Evolutionary conservation across 1,140 invertebrate genomes (phyloP).

Genomic region (Bombus soroeensis): DNA sequence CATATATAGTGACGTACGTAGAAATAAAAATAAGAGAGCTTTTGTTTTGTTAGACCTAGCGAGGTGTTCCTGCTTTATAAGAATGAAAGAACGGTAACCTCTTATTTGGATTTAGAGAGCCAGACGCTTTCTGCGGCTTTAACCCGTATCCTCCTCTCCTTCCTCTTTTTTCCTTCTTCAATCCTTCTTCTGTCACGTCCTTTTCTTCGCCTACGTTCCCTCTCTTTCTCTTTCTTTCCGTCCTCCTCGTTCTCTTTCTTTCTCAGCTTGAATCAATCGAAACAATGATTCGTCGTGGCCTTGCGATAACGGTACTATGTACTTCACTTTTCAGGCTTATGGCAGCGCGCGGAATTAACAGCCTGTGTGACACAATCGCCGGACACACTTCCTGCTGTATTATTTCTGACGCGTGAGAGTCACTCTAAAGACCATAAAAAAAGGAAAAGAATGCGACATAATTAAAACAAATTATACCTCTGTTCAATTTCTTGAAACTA

Average conservation of each 20-base stretch:
- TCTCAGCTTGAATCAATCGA: conserved; percentile 34
- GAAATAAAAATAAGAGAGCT: background rate
- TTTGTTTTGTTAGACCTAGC: conserved; percentile 21
- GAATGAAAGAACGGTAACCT: conserved; percentile 25
- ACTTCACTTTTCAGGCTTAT: conserved; percentile 37
- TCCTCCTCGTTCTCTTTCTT: background rate
- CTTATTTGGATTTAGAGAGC: conserved; percentile 31
- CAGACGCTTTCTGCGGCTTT: conserved; percentile 4
- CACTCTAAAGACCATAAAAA: background rate
- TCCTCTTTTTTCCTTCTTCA: background rate
- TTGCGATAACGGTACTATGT: conserved; percentile 48
- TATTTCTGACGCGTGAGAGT: conserved; percentile 20
- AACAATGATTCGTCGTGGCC: conserved; percentile 46
- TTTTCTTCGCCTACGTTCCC: background rate
- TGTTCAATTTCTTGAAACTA: background rate
- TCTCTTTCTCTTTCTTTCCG: background rate
- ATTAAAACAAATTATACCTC: background rate
- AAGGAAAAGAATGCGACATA: background rate
- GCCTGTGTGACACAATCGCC: conserved; percentile 9
- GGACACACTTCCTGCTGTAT: conserved; percentile 14
- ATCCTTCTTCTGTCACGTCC: background rate
- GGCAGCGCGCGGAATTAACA: conserved; percentile 25
- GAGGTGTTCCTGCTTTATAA: background rate
- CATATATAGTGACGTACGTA: background rate
- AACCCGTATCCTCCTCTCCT: background rate